Conservation (phyloP, 1,140 invertebrate genomes). For the Heliconius hermathena region DNA sequence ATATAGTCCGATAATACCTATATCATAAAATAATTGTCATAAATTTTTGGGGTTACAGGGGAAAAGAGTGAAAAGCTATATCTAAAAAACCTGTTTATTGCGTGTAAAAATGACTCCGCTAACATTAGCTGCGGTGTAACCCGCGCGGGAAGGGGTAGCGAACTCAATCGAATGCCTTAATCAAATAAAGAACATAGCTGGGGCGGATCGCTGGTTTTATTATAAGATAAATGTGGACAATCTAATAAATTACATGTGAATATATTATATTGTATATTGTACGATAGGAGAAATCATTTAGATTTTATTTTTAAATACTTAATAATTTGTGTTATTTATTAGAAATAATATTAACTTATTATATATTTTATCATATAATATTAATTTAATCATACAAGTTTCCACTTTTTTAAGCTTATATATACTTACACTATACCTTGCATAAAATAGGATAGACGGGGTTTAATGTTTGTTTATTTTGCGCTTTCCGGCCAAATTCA, state of each 20-base stretch:
- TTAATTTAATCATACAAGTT: too few species aligned
- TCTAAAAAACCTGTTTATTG: neutral
- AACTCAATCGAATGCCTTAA: conserved; percentile 12
- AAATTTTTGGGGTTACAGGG: too few species aligned
- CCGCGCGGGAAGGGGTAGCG: conserved; percentile 3
- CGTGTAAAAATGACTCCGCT: neutral
- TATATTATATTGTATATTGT: neutral
- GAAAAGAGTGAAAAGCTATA: too few species aligned
- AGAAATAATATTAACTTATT: too few species aligned
- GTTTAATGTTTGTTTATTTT: too few species aligned
- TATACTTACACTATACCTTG: too few species aligned
- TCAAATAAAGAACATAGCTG: conserved; percentile 12
- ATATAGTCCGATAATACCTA: too few species aligned
- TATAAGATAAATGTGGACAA: conserved; percentile 13
- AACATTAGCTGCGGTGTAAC: neutral
- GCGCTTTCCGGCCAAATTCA: too few species aligned
- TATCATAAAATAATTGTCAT: too few species aligned
- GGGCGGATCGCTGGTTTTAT: neutral
- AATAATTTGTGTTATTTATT: neutral
- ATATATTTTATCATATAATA: too few species aligned
- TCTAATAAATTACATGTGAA: conserved; percentile 1
- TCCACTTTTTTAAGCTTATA: too few species aligned
- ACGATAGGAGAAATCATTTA: neutral
- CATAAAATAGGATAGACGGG: too few species aligned
- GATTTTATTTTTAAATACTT: neutral